Evolutionary conservation across 2,888 invertebrate species (phyloP).

Genomic region (Saturnia pavonia): DNA sequence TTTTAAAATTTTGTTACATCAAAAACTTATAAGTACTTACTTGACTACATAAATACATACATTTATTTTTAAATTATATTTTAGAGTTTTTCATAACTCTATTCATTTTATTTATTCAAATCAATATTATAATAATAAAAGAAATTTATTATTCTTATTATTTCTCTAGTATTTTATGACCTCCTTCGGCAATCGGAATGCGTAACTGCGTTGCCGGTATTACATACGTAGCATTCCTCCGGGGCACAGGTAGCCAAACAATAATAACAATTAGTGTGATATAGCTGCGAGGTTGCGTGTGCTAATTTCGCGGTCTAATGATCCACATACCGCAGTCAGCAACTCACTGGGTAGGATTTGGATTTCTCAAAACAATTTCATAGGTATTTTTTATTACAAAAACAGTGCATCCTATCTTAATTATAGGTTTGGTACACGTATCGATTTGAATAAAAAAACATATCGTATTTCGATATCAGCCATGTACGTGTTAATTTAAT

Average conservation of each 20-base stretch:
- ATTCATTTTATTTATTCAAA: no score
- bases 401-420: no score
- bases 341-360: slow-evolving; percentile 29
- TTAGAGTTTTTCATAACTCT: neutral
- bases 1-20: no score
- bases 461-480: neutral
- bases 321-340: slow-evolving; percentile 46
- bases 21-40: no score
- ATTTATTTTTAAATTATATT: neutral
- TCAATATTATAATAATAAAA: no score
- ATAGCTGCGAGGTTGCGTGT: slow-evolving; percentile 40
- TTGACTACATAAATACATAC: no score
- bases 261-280: slow-evolving; percentile 51
- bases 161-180: neutral
- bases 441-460: neutral
- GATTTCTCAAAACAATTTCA: neutral
- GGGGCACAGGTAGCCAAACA: slow-evolving; percentile 42
- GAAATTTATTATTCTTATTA: neutral
- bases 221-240: slow-evolving; percentile 34
- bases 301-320: slow-evolving; percentile 57
- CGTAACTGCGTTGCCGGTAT: slow-evolving; percentile 18
- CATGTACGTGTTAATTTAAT: no score
- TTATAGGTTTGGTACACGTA: no score
- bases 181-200: slow-evolving; percentile 4
- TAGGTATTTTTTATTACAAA: no score